These are phyloP conservation scores for Thalassophryne amazonica DNA, from an alignment of 2,797 vertebrate genomes.

Conservation along the genomic window DNA sequence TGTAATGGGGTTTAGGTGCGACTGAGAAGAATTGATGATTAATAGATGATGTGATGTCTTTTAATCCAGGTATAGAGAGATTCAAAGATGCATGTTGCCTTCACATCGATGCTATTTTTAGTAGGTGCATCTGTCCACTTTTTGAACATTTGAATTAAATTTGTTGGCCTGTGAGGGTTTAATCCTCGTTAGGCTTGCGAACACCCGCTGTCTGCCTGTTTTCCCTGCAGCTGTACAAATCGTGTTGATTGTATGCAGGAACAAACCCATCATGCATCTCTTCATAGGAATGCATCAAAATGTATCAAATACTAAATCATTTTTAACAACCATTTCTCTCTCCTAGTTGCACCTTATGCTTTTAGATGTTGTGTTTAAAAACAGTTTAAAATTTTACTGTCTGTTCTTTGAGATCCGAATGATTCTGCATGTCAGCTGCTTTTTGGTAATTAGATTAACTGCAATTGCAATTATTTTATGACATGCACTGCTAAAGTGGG, in stretches of 20 bases:
- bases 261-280: too few species aligned
- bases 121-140: constrained; percentile 24
- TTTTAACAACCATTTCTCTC: too few species aligned
- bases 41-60: neutral
- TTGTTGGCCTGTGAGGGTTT: constrained; percentile 11
- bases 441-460: too few species aligned
- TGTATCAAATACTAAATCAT: too few species aligned
- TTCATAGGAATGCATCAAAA: too few species aligned
- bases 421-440: too few species aligned
- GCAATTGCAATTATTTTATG: too few species aligned
- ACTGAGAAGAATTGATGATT: constrained; percentile 5
- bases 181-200: constrained; percentile 16
- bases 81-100: neutral
- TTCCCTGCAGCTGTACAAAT: neutral
- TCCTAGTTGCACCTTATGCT: too few species aligned
- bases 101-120: neutral
- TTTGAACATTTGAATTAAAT: constrained; percentile 20
- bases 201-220: constrained; percentile 10
- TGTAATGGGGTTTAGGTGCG: constrained; percentile 41
- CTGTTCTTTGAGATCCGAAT: too few species aligned
- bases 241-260: neutral
- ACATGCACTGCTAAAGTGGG: too few species aligned
- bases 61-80: constrained; percentile 16
- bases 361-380: too few species aligned
- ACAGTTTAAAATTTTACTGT: too few species aligned